Evolutionary conservation across 2,113 vertebrate genomes (phyloP), one percentile per base, ranked within the genome.

Genomic region (Egretta garzetta): DNA sequence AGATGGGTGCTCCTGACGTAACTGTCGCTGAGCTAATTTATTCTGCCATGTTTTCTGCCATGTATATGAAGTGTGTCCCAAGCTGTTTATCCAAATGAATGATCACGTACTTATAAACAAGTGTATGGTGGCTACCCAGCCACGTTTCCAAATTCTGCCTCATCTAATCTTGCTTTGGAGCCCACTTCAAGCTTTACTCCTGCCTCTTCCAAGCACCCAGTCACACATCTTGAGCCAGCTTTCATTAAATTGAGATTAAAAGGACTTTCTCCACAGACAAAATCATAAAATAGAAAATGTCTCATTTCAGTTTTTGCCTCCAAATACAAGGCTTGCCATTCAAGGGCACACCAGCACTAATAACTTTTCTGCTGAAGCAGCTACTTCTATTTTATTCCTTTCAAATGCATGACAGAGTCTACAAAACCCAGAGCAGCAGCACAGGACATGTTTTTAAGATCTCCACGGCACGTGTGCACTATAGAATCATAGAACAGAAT

Each of bases 181-280:
- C 49, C 35, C 33, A 8, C 13, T 43, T n/a, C 56, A 32, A 56
- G 88, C 50, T 67, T 23, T 64, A 10, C 70, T 73, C 21, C 58
- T 39, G 45, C 35, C 80, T 89, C 59, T 74, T 62, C 47, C 30
- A 19, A 88, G 80, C 55, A 24, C 82, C 77, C 72, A 75, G 75
- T n/a, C 95, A 71, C 47, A 62, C 5, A 3, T 14, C 76, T 30
- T 60, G 49, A 96, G 91, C 83, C 1, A 5, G n/a, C 58, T 95
- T 95, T 96, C 89, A 97, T 96, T 85, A 95, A 94, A 85, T 3
- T 64, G 89, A 96, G 94, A 96, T 95, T 84, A 93, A 93, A 95
- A 95, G 53, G 66, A 80, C 77, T 72, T 77, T 92, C 77, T 88
- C 45, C 75, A 70, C 62, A 74, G 93, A 82, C 49, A 33, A 74